Base-by-base conservation (phyloP, 1,140 invertebrate genomes). In the Mycetomoellerius zeteki region DNA sequence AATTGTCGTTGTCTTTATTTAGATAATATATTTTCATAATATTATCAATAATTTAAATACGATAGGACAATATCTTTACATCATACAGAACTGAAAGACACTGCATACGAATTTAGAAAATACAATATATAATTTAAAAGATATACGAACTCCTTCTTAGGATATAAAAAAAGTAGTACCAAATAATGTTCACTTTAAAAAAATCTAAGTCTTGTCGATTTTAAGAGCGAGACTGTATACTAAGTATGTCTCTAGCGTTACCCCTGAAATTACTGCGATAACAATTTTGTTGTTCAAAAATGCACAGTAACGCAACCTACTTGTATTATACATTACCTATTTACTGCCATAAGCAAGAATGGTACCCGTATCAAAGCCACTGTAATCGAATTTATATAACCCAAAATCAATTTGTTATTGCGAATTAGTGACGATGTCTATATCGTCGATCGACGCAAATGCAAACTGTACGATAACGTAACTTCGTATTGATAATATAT, bases 271-370 rank as follows among this genome's bases (percentile, higher is more conserved):
- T 62, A 30, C 5, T 60, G 30, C 27, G 19, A 24, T 47, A 30
- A 60, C 82, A 88, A 85, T 86, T 92, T 85, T 56, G 75, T 91
- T 92, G 87, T 86, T 92, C 73, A 85, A 88, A 85, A 27, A 50
- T 87, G 47, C 67, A 60, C 21, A 43, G 56, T 56, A 69, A 37
- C 27, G 19, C 78, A 43, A 75, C 27, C 24, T 54, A 30, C 16
- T 85, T 64, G 58, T 80, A 10, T 56, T 71, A 64, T 72, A 82
- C 54, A 52, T 85, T 82, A 62, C 69, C 24, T 64, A 85, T 78
- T 87, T 85, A 89, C 77, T 90, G 65, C 65, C 71, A 85, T 69
- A 86, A 60, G 43, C 65, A 65, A 86, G 47, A 54, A 67, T 54
- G 50, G 33, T 30, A 87, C 8, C 27, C 67, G n/a, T 76, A 24